Base-by-base conservation (phyloP, 37 sponge, comb jelly and placozoan genomes). In the Amphimedon queenslandica region DNA sequence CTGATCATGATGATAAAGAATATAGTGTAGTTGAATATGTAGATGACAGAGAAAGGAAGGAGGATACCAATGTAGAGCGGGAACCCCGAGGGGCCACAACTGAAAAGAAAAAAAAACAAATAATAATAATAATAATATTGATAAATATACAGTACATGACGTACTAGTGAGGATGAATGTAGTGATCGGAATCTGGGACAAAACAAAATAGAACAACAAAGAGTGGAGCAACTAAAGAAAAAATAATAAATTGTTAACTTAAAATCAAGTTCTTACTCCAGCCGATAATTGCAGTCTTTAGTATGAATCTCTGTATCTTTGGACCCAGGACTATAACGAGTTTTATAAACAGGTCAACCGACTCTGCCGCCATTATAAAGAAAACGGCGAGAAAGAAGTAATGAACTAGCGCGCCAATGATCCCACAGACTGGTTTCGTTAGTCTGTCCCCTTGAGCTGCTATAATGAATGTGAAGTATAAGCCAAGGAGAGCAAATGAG, bases 321-420 rank as follows among this genome's bases (percentile, higher is more conserved):
- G 73, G 58, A 5, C 47, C 56, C 37, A 82, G 31, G 24, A 82
- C 82, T 5, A 69, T n/a, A 5, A 82, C 82, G 42, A 82, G 75
- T 32, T 74, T 67, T 16, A 63, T 42, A 57, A 67, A 74, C 28
- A 82, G 63, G 63, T 68, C 55, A 41, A 82, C 74, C 1, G 82
- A 75, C 31, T 73, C 74, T 11, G 82, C 82, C 39, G 75, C 75
- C 82, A 82, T 82, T 21, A 24, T 10, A 36, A 75, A 57, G 70
- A 75, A 74, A 13, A 58, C 55, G 16, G 39, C 82, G 30, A 82
- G 63, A 53, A 82, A 43, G 82, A 82, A 82, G 82, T 74, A 82
- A 57, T 82, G 82, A 18, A 82, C 42, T 1, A 82, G 63, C 16
- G 63, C 75, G 30, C 67, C 74, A 1, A 66, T 27, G 24, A 74